Evolutionary conservation across 2,888 invertebrate species (phyloP).

Genomic region (Oeneis ivallda): DNA sequence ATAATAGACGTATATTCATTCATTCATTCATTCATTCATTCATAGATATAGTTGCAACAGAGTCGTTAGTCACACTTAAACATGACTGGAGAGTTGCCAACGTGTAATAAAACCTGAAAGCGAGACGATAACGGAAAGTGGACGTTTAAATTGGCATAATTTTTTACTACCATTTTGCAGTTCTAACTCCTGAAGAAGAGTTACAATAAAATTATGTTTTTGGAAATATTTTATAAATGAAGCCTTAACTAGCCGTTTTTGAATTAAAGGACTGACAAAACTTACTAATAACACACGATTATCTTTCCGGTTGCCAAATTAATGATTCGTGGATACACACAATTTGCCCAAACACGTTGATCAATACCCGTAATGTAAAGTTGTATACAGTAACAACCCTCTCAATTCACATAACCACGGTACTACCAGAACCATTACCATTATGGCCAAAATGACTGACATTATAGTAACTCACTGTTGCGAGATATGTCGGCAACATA

Average conservation of each 20-base stretch:
- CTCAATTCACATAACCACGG: conserved; percentile 17
- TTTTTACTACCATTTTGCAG: conserved; percentile 24
- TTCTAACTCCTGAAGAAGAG: background rate
- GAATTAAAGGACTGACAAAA: too few relatives aligned
- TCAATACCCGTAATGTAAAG: conserved; percentile 5
- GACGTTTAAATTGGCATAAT: conserved; percentile 36
- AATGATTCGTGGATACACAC: background rate
- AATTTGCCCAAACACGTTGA: conserved; percentile 6
- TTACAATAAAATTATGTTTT: background rate
- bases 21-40: too few relatives aligned
- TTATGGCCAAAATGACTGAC: conserved; percentile 26
- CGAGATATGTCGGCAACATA: conserved; percentile 39
- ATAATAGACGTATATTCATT: too few relatives aligned
- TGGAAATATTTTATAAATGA: background rate
- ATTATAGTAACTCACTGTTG: conserved; percentile 30
- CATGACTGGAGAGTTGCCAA: conserved; percentile 42
- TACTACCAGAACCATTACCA: conserved; percentile 22
- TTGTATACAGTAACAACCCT: conserved; percentile 12
- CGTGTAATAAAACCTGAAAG: conserved; percentile 40
- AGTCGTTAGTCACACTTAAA: conserved; percentile 38
- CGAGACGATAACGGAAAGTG: conserved; percentile 41
- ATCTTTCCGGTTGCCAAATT: background rate
- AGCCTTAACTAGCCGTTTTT: background rate
- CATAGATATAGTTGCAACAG: conserved; percentile 37
- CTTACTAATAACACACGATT: too few relatives aligned